Conservation (phyloP, 2,888 invertebrate genomes). For the Allophyes oxyacanthae region DNA sequence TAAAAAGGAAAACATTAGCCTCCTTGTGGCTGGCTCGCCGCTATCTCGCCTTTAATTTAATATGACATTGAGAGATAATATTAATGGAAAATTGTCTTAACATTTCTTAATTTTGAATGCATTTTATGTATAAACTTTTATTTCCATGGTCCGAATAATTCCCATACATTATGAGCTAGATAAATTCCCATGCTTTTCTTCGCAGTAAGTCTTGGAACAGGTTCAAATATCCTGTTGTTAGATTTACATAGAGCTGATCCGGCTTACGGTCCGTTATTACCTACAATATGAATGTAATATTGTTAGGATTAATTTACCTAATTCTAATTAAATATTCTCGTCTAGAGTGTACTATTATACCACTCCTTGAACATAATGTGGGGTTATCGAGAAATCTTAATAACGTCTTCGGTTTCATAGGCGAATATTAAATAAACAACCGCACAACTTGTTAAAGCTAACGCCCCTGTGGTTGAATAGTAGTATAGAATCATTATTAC, state of each 20-base stretch:
- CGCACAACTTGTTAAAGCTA: too few relatives aligned
- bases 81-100: constrained; percentile 45
- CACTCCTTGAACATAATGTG: not conserved
- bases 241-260: constrained; percentile 24
- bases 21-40: constrained; percentile 48
- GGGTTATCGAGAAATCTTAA: constrained; percentile 4
- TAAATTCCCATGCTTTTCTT: constrained; percentile 37
- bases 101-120: constrained; percentile 44
- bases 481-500: too few relatives aligned
- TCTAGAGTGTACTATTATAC: not conserved
- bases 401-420: not conserved
- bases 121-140: constrained; percentile 18
- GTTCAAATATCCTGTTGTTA: constrained; percentile 38
- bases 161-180: constrained; percentile 37
- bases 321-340: constrained; percentile 22
- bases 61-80: constrained; percentile 53
- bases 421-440: not conserved
- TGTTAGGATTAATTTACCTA: constrained; percentile 34
- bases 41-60: constrained; percentile 57
- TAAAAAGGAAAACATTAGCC: constrained; percentile 48
- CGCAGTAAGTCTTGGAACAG: constrained; percentile 24
- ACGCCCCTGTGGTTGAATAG: too few relatives aligned
- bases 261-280: constrained; percentile 31
- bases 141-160: constrained; percentile 31
- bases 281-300: constrained; percentile 24